A percentile compares a stretch with the other conserved stretches of the same genome.
Evolutionary conservation across 2,797 vertebrate species (phyloP).

Genomic region (Brotula barbata): DNA sequence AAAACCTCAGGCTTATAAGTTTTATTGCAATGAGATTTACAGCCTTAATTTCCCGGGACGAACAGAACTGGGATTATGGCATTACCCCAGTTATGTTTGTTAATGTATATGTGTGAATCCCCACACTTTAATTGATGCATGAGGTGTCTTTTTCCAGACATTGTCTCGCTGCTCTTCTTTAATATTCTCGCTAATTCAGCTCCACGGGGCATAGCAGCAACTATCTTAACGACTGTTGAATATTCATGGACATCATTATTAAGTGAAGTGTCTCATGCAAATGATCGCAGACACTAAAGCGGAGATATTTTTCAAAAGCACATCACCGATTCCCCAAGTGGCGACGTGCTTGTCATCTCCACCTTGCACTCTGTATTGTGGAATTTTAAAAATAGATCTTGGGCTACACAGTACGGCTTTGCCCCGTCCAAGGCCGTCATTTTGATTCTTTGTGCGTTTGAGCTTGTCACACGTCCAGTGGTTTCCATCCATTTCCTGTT

Average conservation of each 20-base stretch:
- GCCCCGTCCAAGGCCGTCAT: constrained; percentile 23
- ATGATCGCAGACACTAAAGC: constrained; percentile 16
- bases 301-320: constrained; percentile 17
- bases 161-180: constrained; percentile 21
- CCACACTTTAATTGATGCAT: constrained; percentile 27
- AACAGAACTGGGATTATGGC: constrained; percentile 48
- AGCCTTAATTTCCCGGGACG: constrained; percentile 51
- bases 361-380: constrained; percentile 22
- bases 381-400: constrained; percentile 14
- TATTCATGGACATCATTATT: constrained; percentile 47
- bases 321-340: constrained; percentile 6
- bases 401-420: neutral
- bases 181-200: constrained; percentile 16
- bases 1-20: constrained; percentile 33
- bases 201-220: neutral
- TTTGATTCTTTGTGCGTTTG: constrained; percentile 25
- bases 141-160: constrained; percentile 28
- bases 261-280: constrained; percentile 28
- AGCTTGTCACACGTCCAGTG: constrained; percentile 1
- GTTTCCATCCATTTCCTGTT: constrained; percentile 10
- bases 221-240: constrained; percentile 33
- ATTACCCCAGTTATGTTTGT: constrained; percentile 44
- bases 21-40: constrained; percentile 29
- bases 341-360: neutral
- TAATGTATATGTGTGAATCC: constrained; percentile 28